Percentiles rank a stretch among this genome's conserved stretches.
phyloP scores from a whole-genome alignment of 2,888 invertebrate species.

The Smittia aterrima region DNA sequence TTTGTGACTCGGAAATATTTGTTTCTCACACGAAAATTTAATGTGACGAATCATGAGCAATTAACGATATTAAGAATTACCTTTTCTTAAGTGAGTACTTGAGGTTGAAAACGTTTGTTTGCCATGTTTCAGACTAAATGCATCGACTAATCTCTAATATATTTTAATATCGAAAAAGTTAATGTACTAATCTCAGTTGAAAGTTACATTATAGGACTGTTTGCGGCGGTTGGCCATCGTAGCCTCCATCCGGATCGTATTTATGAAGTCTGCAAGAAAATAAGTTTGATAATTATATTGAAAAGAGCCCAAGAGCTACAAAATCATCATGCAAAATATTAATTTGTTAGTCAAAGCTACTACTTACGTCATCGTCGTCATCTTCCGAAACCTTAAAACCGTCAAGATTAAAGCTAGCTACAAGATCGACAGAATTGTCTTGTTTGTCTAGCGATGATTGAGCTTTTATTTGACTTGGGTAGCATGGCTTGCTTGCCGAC shows the following conservation, averaged over 20 bases:
- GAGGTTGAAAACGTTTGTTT: no score
- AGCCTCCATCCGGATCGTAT: slow-evolving; percentile 27
- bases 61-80: no score
- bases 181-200: no score
- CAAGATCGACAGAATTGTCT: slow-evolving; percentile 20
- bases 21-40: no score
- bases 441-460: slow-evolving; percentile 17
- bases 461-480: not conserved
- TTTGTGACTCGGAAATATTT: no score
- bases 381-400: slow-evolving; percentile 54
- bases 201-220: slow-evolving; percentile 15
- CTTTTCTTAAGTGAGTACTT: no score
- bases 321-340: slow-evolving; percentile 31
- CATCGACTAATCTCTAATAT: no score
- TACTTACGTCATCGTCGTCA: slow-evolving; percentile 52
- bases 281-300: not conserved
- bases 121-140: no score
- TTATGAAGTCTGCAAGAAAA: slow-evolving; percentile 36
- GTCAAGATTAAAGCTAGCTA: slow-evolving; percentile 53
- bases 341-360: slow-evolving; percentile 19
- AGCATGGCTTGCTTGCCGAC: not conserved
- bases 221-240: slow-evolving; percentile 15
- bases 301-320: not conserved
- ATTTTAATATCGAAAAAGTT: no score
- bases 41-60: no score